Percentiles rank a stretch among this genome's conserved stretches.
Evolutionary conservation across 2,797 vertebrate species (phyloP).

Genomic region (Notolabrus celidotus): DNA sequence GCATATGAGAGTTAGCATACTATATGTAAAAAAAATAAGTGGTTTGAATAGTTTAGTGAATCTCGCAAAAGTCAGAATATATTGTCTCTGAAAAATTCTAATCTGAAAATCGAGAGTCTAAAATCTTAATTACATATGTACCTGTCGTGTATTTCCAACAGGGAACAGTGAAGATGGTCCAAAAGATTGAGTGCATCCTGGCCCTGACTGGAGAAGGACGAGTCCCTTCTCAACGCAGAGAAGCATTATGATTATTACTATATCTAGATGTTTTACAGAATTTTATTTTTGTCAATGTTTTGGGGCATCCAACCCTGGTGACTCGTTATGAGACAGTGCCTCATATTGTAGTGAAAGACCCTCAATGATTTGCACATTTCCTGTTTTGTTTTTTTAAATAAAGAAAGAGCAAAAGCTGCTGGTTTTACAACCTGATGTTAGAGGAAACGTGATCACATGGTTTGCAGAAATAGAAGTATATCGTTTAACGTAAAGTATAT

Average conservation of each 20-base stretch:
- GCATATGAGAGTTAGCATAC: too few species aligned
- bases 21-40: too few species aligned
- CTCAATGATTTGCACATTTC: slow-evolving; percentile 72
- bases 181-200: slow-evolving; percentile 72
- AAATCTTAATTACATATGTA: slow-evolving; percentile 2
- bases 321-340: slow-evolving; percentile 82
- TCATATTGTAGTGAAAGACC: slow-evolving; percentile 77
- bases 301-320: slow-evolving; percentile 66
- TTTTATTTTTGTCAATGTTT: slow-evolving; percentile 78
- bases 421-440: slow-evolving; percentile 32
- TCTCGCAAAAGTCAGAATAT: too few species aligned
- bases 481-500: slow-evolving; percentile 60
- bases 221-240: slow-evolving; percentile 65
- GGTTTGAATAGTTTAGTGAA: too few species aligned
- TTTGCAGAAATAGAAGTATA: slow-evolving; percentile 60
- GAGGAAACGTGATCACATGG: slow-evolving; percentile 45
- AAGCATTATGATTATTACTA: slow-evolving; percentile 57
- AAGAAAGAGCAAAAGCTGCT: slow-evolving; percentile 52
- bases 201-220: slow-evolving; percentile 47
- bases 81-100: too few species aligned
- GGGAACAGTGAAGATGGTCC: slow-evolving; percentile 84
- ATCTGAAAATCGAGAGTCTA: too few species aligned
- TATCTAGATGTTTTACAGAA: slow-evolving; percentile 78
- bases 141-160: slow-evolving; percentile 56
- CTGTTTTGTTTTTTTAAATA: slow-evolving; percentile 42